Conservation (phyloP, 92 coral and sea anemone genomes). For the Zoanthus gigantus region DNA sequence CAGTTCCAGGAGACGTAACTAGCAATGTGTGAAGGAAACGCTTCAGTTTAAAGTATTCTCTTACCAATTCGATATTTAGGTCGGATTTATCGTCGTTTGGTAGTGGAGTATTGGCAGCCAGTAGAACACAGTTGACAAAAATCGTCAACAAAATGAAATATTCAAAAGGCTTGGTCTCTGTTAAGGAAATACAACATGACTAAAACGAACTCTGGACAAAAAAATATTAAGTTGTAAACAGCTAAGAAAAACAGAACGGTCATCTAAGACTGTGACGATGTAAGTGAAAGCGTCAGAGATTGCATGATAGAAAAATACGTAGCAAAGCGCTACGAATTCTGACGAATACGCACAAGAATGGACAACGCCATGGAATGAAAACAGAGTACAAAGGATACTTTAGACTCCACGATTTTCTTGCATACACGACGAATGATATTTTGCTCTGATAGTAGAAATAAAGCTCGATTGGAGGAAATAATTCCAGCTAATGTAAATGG, state of each 20-base stretch:
- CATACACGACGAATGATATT: slow-evolving; percentile 78
- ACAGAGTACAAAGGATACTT: slow-evolving; percentile 44
- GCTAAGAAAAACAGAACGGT: background rate
- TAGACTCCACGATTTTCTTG: slow-evolving; percentile 48
- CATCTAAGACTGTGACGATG: background rate
- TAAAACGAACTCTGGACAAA: slow-evolving; percentile 42
- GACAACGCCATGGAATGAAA: slow-evolving; percentile 51
- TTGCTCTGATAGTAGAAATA: slow-evolving; percentile 85
- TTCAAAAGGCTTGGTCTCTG: slow-evolving; percentile 69
- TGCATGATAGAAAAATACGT: slow-evolving; percentile 14
- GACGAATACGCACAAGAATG: slow-evolving; percentile 48
- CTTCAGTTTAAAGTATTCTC: slow-evolving; percentile 32
- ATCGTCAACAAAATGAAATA: slow-evolving; percentile 98
- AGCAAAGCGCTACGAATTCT: slow-evolving; percentile 33
- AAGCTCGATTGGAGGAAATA: slow-evolving; percentile 77
- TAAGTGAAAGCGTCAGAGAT: slow-evolving; percentile 25
- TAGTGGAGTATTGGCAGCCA: slow-evolving; percentile 95
- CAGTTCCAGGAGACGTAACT: slow-evolving; percentile 5
- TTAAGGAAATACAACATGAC: slow-evolving; percentile 34
- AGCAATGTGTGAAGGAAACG: background rate
- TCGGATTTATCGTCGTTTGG: slow-evolving; percentile 90
- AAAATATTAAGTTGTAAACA: background rate
- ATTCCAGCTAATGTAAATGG: slow-evolving; percentile 64
- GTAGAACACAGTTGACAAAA: slow-evolving; percentile 97
- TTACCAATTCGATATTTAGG: slow-evolving; percentile 79